Evolutionary conservation across 2,888 invertebrate species (phyloP).

Genomic region (Spatulosminthurus flaviceps): DNA sequence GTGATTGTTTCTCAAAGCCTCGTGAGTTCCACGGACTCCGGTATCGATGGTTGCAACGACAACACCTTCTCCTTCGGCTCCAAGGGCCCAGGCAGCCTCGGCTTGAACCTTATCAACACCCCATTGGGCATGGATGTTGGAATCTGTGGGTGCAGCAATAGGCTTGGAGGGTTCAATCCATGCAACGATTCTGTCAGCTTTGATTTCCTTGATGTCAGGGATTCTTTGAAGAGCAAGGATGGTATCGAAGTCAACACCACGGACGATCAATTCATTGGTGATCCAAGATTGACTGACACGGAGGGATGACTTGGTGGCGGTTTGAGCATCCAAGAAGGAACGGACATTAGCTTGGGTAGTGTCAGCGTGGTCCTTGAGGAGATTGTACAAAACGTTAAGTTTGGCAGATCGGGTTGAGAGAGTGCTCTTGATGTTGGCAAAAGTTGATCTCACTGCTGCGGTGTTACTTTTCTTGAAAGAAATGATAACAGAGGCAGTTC

Average conservation of each 20-base stretch:
- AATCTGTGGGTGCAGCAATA: not conserved
- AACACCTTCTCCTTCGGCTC: conserved; percentile 23
- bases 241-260: not conserved
- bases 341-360: not conserved
- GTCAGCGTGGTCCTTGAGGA: conserved; percentile 37
- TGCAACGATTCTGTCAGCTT: not conserved
- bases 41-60: conserved; percentile 35
- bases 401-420: not conserved
- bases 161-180: not conserved
- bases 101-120: conserved; percentile 21
- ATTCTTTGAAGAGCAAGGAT: not conserved
- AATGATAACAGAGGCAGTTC: conserved; percentile 2
- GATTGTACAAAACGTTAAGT: conserved; percentile 18
- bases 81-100: not conserved
- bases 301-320: not conserved
- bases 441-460: not conserved
- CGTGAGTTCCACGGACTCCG: conserved; percentile 45
- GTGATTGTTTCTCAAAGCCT: conserved; percentile 15
- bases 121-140: conserved; percentile 19
- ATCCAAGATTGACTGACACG: conserved; percentile 25
- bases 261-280: conserved; percentile 31
- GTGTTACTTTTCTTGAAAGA: not conserved
- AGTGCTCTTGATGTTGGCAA: not conserved
- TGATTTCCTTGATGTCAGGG: not conserved
- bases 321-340: not conserved